These are phyloP conservation scores for Nerophis ophidion DNA, from an alignment of 2,113 vertebrate genomes.

Conservation along the genomic window DNA sequence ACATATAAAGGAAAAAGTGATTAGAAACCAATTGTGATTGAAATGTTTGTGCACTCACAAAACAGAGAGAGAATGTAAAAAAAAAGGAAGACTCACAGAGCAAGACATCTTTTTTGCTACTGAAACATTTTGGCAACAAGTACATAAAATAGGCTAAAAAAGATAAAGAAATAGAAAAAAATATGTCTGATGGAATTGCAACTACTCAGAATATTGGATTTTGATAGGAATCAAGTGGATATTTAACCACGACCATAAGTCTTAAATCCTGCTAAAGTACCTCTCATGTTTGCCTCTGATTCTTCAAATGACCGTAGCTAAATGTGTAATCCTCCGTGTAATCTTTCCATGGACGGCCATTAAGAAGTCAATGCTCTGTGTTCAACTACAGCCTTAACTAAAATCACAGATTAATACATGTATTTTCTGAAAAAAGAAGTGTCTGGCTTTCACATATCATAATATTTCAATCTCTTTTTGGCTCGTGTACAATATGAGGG, in stretches of 20 bases:
- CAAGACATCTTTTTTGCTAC: constrained; percentile 68
- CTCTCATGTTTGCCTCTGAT: constrained; percentile 67
- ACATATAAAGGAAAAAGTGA: constrained; percentile 1
- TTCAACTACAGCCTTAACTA: constrained; percentile 71
- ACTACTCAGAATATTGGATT: constrained; percentile 68
- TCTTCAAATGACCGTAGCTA: constrained; percentile 72
- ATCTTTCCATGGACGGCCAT: constrained; percentile 70
- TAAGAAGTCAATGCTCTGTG: constrained; percentile 66
- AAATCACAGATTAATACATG: constrained; percentile 69
- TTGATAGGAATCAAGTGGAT: constrained; percentile 71
- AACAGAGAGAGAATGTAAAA: constrained; percentile 47
- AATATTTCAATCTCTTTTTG: constrained; percentile 50
- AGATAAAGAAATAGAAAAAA: constrained; percentile 41
- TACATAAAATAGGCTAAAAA: constrained; percentile 63
- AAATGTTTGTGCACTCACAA: constrained; percentile 26
- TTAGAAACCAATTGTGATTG: constrained; percentile 27
- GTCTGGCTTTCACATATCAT: constrained; percentile 36
- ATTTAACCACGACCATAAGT: constrained; percentile 73
- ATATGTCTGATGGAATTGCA: constrained; percentile 60
- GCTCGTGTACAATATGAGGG: constrained; percentile 12
- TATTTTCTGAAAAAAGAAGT: constrained; percentile 46
- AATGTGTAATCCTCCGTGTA: constrained; percentile 75
- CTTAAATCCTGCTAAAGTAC: constrained; percentile 75
- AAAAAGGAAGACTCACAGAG: constrained; percentile 32
- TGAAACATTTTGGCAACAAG: constrained; percentile 68